Conservation (phyloP, 2,888 invertebrate species). For the Erynnis tages region DNA sequence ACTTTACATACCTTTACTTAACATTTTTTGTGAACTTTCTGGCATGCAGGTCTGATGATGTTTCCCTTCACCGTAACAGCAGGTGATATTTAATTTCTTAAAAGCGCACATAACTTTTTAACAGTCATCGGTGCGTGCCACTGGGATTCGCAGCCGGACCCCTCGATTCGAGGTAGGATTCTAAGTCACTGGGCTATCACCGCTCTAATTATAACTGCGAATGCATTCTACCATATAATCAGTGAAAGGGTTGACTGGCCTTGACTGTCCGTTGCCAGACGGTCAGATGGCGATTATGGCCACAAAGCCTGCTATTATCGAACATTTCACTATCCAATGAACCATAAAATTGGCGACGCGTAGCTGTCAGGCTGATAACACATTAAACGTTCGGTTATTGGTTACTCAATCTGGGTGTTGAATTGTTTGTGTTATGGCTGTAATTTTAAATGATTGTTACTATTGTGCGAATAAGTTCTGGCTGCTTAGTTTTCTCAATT, state of each 20-base stretch:
- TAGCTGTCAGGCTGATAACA: conserved; percentile 13
- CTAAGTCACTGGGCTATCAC: too few relatives aligned
- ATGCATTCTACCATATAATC: not conserved
- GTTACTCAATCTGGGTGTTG: not conserved
- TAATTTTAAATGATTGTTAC: not conserved
- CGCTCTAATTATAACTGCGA: not conserved
- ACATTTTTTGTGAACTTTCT: too few relatives aligned
- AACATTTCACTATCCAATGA: conserved; percentile 21
- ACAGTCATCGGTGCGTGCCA: too few relatives aligned
- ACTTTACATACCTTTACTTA: too few relatives aligned
- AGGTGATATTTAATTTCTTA: too few relatives aligned
- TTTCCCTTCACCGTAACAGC: too few relatives aligned
- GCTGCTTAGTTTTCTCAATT: not conserved
- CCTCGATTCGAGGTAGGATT: too few relatives aligned
- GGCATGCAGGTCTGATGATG: too few relatives aligned
- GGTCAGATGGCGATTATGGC: not conserved
- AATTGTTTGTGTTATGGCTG: not conserved
- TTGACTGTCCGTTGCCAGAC: not conserved
- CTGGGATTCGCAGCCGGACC: too few relatives aligned
- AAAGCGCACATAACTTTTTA: too few relatives aligned
- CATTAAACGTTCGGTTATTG: conserved; percentile 3
- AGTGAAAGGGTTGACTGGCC: not conserved
- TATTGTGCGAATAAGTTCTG: too few relatives aligned
- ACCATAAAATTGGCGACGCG: conserved; percentile 20
- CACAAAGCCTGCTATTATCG: conserved; percentile 22